Evolutionary conservation across 92 coral and sea anemone species (phyloP).

Genomic region (Pocillopora grandis): DNA sequence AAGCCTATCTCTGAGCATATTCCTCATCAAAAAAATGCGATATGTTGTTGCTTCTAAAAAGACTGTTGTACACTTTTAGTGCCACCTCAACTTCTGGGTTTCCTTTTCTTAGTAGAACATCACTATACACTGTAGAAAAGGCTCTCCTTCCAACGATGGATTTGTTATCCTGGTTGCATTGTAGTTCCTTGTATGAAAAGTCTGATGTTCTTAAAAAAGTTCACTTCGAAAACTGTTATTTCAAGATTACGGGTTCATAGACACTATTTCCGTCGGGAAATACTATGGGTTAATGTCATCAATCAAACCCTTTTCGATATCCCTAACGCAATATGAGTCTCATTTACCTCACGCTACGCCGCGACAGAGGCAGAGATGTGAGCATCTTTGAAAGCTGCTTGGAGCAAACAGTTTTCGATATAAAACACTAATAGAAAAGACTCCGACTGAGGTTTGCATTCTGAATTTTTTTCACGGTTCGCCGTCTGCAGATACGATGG

Average conservation of each 20-base stretch:
- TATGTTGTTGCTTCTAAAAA: neutral
- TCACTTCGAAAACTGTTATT: neutral
- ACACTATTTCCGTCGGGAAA: too few species aligned
- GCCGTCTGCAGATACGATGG: too few species aligned
- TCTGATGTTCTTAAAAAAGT: neutral
- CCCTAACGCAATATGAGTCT: too few species aligned
- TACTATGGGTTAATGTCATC: too few species aligned
- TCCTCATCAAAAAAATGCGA: constrained; percentile 20
- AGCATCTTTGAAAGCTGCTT: too few species aligned
- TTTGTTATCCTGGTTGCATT: neutral
- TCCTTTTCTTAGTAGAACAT: neutral
- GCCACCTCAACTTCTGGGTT: constrained; percentile 6
- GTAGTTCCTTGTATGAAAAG: neutral
- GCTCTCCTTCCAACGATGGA: neutral
- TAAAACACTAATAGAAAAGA: too few species aligned
- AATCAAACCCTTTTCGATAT: too few species aligned
- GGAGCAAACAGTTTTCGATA: too few species aligned
- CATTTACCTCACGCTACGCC: too few species aligned
- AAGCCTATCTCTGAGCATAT: neutral
- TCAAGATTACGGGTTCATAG: neutral
- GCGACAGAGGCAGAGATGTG: too few species aligned
- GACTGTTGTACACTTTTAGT: neutral
- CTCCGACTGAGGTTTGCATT: too few species aligned
- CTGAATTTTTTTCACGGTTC: too few species aligned
- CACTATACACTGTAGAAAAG: neutral